Evolutionary conservation across 2,113 vertebrate species (phyloP).

Genomic region (Ceyx cyanopectus): DNA sequence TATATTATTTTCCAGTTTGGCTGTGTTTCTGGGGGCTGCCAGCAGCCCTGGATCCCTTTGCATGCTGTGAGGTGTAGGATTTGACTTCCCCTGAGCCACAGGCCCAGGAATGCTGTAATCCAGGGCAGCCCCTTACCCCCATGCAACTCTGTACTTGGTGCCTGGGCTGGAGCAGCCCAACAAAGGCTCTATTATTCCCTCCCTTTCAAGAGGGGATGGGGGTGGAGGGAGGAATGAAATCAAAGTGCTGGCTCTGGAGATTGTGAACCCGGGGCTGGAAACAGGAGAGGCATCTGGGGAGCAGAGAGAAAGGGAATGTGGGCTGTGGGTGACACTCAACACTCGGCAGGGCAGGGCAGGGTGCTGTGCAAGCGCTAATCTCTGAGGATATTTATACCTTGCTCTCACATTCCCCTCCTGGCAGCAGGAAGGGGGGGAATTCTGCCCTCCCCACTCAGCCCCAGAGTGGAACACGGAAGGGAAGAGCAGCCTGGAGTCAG

Average conservation of each 20-base stretch:
- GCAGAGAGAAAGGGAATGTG: background rate
- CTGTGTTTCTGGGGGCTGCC: background rate
- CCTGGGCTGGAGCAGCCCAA: background rate
- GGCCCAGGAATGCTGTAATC: slow-evolving; percentile 42
- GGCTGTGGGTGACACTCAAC: background rate
- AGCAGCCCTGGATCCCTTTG: background rate
- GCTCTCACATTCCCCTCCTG: background rate
- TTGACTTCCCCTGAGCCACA: background rate
- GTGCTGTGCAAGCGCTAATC: background rate
- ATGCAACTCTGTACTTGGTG: background rate
- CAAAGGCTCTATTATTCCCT: slow-evolving; percentile 61
- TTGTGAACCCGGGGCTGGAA: background rate
- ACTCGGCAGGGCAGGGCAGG: background rate
- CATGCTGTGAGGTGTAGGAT: background rate
- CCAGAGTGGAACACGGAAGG: background rate
- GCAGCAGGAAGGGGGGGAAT: background rate
- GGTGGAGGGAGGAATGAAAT: slow-evolving; percentile 32
- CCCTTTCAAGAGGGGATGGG: background rate
- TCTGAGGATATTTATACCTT: background rate
- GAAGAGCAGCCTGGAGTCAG: background rate
- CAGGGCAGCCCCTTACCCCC: slow-evolving; percentile 14
- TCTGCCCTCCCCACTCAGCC: background rate
- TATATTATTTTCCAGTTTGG: background rate
- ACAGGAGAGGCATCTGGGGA: background rate
- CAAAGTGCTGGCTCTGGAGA: background rate